Conservation (phyloP, 1,140 invertebrate species). For the Meloidogyne floridensis region DNA sequence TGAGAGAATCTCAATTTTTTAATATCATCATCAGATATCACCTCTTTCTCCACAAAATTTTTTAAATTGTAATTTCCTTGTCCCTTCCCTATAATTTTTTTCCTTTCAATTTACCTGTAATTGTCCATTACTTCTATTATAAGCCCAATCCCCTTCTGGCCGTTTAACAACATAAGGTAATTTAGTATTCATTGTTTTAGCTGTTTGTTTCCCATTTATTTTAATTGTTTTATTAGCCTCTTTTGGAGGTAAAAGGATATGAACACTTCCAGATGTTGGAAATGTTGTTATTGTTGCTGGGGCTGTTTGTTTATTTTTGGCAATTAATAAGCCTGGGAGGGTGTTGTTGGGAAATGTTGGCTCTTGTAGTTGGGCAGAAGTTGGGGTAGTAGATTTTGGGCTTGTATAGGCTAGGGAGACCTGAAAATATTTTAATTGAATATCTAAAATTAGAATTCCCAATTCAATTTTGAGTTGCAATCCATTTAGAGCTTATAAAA, state of each 20-base stretch:
- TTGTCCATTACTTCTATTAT: slow-evolving; percentile 6
- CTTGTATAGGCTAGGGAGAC: slow-evolving; percentile 16
- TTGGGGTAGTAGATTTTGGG: not conserved
- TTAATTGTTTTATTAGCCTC: not conserved
- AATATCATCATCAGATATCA: too few species aligned
- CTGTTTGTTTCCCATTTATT: not conserved
- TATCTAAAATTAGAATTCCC: too few species aligned
- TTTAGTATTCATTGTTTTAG: not conserved
- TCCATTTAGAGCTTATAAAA: too few species aligned
- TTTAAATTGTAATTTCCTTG: too few species aligned
- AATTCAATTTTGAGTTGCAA: too few species aligned
- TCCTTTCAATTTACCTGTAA: not conserved
- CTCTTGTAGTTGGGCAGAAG: not conserved
- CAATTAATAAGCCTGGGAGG: not conserved
- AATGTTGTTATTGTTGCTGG: slow-evolving; percentile 13
- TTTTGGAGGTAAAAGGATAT: slow-evolving; percentile 14
- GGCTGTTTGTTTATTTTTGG: slow-evolving; percentile 1
- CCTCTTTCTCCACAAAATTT: not conserved
- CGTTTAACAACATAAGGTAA: slow-evolving; percentile 10
- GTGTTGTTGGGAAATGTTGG: not conserved
- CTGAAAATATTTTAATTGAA: not conserved
- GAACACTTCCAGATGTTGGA: slow-evolving; percentile 26
- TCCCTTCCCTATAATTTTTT: not conserved
- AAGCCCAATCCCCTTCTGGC: slow-evolving; percentile 15
- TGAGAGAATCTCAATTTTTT: too few species aligned